Percentiles rank a stretch among this genome's conserved stretches.
Evolutionary conservation across 2,113 vertebrate genomes (phyloP).

Genomic region (Axis porcinus): DNA sequence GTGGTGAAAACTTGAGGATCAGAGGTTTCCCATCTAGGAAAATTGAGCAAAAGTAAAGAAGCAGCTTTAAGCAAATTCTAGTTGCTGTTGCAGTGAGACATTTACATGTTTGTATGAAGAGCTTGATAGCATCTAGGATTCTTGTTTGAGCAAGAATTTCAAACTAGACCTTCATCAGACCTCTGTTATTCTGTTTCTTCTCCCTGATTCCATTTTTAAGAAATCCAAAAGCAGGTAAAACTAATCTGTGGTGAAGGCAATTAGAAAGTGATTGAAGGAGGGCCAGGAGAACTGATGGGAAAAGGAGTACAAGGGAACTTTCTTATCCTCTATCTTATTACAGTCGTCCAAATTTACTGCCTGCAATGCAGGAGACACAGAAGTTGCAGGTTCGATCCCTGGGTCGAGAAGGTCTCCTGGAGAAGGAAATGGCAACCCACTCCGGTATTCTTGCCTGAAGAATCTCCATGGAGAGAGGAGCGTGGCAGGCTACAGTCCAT

Average conservation of each 20-base stretch:
- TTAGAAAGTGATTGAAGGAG: not conserved
- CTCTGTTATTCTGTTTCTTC: not conserved
- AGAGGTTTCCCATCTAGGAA: not conserved
- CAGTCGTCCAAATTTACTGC: not conserved
- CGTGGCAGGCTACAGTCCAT: not conserved
- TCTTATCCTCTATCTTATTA: not conserved
- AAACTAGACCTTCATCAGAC: not conserved
- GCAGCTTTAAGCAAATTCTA: not conserved
- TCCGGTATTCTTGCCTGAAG: not conserved
- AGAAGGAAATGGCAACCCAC: not conserved
- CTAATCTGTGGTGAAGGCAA: not conserved
- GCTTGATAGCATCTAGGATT: not conserved
- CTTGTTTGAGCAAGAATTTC: not conserved
- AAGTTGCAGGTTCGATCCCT: not conserved
- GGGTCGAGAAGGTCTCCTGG: not conserved
- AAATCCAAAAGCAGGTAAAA: not conserved
- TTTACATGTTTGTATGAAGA: not conserved
- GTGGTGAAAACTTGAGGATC: not conserved
- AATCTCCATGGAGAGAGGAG: not conserved
- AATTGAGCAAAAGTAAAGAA: not conserved
- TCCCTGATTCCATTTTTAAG: not conserved
- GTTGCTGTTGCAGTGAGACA: not conserved
- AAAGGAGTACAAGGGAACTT: not conserved
- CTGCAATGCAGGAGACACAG: not conserved
- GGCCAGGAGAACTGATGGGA: not conserved